A percentile compares a stretch with the other conserved stretches of the same genome.
These are phyloP conservation scores for Pammene fasciana DNA, from an alignment of 2,888 invertebrate genomes.

Conservation along the genomic window DNA sequence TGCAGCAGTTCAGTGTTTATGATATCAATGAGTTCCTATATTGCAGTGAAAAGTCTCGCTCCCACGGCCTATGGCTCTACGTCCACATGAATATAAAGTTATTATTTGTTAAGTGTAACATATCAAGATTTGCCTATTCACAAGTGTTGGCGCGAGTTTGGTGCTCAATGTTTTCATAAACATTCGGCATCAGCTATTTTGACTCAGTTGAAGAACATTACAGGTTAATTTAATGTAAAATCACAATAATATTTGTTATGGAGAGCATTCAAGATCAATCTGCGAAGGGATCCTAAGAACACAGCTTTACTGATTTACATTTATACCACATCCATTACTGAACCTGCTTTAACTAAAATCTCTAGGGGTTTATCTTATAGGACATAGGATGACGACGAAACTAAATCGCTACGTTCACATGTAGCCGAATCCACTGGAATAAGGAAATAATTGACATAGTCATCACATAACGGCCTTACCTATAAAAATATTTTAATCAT, in stretches of 20 bases:
- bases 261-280: constrained; percentile 64
- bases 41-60: background rate
- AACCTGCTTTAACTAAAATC: constrained; percentile 70
- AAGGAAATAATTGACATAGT: constrained; percentile 83
- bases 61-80: background rate
- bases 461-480: constrained; percentile 69
- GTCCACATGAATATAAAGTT: background rate
- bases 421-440: constrained; percentile 68
- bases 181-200: too few species aligned
- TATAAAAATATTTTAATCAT: constrained; percentile 41
- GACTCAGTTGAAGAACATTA: too few species aligned
- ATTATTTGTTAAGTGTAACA: background rate
- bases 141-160: background rate
- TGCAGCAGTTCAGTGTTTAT: too few species aligned
- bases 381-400: constrained; percentile 56
- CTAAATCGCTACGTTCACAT: constrained; percentile 45
- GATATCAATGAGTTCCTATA: background rate
- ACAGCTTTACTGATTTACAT: constrained; percentile 77
- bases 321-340: constrained; percentile 75
- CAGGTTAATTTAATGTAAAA: too few species aligned
- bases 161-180: too few species aligned
- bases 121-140: background rate
- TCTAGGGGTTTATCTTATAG: constrained; percentile 59
- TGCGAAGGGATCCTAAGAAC: constrained; percentile 72
- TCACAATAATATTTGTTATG: constrained; percentile 45